These are phyloP conservation scores for Dasyornis broadbenti DNA, from an alignment of 2,113 vertebrate genomes.

Conservation along the genomic window DNA sequence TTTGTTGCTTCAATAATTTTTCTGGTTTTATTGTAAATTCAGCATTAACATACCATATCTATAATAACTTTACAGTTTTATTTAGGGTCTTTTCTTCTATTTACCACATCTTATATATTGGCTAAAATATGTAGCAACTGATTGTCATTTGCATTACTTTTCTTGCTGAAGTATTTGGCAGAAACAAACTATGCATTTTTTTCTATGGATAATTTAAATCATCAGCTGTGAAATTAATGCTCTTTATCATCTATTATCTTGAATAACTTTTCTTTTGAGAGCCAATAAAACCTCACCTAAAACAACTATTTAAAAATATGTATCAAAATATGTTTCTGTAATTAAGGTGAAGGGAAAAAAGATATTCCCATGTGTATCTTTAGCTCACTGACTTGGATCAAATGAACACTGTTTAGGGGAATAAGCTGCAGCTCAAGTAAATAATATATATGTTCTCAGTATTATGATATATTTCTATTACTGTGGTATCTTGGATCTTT, in stretches of 20 bases:
- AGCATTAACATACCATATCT: not conserved
- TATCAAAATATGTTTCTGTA: not conserved
- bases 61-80: not conserved
- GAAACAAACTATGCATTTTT: not conserved
- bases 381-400: not conserved
- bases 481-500: not conserved
- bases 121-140: not conserved
- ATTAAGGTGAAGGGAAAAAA: not conserved
- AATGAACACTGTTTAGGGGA: not conserved
- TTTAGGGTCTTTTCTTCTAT: not conserved
- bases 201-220: not conserved
- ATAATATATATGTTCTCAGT: not conserved
- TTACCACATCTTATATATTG: not conserved
- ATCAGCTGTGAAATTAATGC: not conserved
- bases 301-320: not conserved
- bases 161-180: not conserved
- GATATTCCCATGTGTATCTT: not conserved
- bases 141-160: not conserved
- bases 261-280: not conserved
- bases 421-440: not conserved
- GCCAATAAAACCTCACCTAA: not conserved
- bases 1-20: not conserved
- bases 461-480: not conserved
- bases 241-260: not conserved
- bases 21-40: not conserved